Conservation (phyloP, 2,113 vertebrate species). For the Balaeniceps rex region DNA sequence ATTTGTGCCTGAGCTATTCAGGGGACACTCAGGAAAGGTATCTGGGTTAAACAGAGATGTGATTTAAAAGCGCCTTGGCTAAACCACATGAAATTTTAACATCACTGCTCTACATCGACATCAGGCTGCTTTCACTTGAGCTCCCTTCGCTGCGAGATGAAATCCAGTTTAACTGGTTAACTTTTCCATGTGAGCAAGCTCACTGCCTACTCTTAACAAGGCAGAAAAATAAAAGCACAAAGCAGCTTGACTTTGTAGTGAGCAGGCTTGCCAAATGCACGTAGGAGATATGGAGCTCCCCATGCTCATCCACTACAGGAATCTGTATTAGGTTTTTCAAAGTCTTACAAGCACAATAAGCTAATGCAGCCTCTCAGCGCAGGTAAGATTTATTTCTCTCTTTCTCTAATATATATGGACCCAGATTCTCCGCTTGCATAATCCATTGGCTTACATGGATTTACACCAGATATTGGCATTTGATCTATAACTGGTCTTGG, state of each 20-base stretch:
- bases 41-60: background rate
- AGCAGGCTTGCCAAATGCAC: background rate
- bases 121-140: background rate
- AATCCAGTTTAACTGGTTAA: background rate
- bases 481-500: conserved; percentile 6
- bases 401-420: background rate
- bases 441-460: conserved; percentile 22
- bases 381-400: conserved; percentile 44
- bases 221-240: background rate
- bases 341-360: conserved; percentile 26
- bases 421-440: conserved; percentile 10
- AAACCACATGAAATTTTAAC: background rate
- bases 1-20: background rate
- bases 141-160: background rate
- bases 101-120: rapidly evolving
- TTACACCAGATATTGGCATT: conserved; percentile 37
- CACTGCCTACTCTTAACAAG: background rate
- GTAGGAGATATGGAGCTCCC: background rate
- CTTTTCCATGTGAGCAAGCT: background rate
- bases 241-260: background rate
- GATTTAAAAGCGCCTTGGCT: background rate
- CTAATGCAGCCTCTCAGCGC: background rate
- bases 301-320: background rate
- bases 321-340: conserved; percentile 18
- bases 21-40: background rate